Conservation (phyloP, 2,113 vertebrate genomes). For the Hiodon tergisus region DNA sequence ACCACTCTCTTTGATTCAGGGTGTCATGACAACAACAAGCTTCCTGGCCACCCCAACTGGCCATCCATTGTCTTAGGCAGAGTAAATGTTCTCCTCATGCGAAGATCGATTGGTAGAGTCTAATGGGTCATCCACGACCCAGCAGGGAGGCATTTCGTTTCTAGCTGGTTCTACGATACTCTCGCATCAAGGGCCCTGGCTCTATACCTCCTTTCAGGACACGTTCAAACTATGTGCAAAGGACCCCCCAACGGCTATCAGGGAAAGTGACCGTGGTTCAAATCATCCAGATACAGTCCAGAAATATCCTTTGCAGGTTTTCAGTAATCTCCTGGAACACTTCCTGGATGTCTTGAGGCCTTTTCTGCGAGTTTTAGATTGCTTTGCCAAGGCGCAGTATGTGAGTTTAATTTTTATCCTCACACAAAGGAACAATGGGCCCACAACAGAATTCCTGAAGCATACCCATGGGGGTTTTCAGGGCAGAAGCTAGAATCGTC, state of each 20-base stretch:
- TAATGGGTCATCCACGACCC: not conserved
- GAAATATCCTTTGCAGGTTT: constrained; percentile 14
- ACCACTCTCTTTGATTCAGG: constrained; percentile 1
- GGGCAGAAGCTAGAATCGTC: not conserved
- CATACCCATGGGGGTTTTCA: not conserved
- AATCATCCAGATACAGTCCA: not conserved
- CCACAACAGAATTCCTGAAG: not conserved
- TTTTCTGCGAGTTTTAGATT: constrained; percentile 1
- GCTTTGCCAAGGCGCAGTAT: not conserved
- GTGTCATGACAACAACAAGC: not conserved
- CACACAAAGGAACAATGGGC: not conserved
- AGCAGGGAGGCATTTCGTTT: not conserved
- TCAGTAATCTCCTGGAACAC: constrained; percentile 8
- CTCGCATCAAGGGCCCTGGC: not conserved
- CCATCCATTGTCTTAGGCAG: not conserved
- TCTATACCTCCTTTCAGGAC: not conserved
- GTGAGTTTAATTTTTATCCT: constrained; percentile 12
- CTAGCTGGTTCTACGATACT: not conserved
- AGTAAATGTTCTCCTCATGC: not conserved
- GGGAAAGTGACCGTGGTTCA: not conserved
- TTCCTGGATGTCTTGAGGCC: constrained; percentile 3
- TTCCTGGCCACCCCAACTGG: constrained; percentile 3
- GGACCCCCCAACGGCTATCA: not conserved
- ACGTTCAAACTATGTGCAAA: not conserved
- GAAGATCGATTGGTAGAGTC: constrained; percentile 2